A percentile compares a stretch with the other conserved stretches of the same genome.
Evolutionary conservation across 2,113 vertebrate species (phyloP).

Genomic region (Gobiocypris rarus): DNA sequence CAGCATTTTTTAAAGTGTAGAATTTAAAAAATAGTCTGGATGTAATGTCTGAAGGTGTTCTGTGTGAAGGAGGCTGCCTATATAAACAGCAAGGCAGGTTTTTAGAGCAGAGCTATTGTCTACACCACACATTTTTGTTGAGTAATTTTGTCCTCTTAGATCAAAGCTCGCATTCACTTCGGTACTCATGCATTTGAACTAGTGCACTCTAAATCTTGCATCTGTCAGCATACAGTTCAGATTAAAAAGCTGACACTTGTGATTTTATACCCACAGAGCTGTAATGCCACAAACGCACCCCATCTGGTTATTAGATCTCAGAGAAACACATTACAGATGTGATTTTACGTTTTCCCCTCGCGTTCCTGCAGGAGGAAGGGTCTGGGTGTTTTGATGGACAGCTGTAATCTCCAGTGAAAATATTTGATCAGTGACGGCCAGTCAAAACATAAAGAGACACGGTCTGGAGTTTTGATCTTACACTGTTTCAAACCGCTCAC

Average conservation of each 20-base stretch:
- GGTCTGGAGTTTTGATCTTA: slow-evolving; percentile 25
- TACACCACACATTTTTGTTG: slow-evolving; percentile 14
- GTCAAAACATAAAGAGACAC: slow-evolving; percentile 43
- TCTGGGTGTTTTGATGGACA: slow-evolving; percentile 34
- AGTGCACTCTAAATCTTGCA: slow-evolving; percentile 24
- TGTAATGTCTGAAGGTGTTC: neutral
- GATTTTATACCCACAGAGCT: slow-evolving; percentile 5
- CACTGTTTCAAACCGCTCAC: slow-evolving; percentile 7
- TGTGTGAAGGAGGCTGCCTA: neutral
- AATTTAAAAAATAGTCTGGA: neutral
- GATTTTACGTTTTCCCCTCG: slow-evolving; percentile 21
- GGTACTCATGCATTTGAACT: neutral
- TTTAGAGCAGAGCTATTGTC: slow-evolving; percentile 15
- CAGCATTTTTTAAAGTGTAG: too few species aligned
- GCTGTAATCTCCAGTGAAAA: slow-evolving; percentile 50
- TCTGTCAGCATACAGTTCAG: slow-evolving; percentile 18
- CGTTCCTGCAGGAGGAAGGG: neutral
- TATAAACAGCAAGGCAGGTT: slow-evolving; percentile 9
- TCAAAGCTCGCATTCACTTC: neutral
- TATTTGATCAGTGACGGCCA: slow-evolving; percentile 45
- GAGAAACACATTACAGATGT: slow-evolving; percentile 44
- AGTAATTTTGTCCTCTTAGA: slow-evolving; percentile 1
- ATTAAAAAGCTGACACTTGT: slow-evolving; percentile 30
- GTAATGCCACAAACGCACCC: slow-evolving; percentile 13
- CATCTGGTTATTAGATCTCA: slow-evolving; percentile 50